phyloP scores from a whole-genome alignment of 2,888 invertebrate species.

The Acrocera orbiculus region DNA sequence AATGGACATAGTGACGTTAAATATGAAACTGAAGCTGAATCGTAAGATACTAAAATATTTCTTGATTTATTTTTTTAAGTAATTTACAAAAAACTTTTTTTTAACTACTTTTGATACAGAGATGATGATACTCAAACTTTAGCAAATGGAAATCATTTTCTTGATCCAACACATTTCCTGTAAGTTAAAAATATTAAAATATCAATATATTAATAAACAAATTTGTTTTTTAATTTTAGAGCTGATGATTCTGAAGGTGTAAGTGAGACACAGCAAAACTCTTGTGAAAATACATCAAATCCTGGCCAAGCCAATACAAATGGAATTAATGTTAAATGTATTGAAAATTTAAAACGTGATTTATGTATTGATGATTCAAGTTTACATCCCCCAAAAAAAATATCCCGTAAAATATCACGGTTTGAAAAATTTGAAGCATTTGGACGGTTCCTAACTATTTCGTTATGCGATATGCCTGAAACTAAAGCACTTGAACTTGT shows the following conservation, averaged over 20 bases:
- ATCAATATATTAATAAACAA: background rate
- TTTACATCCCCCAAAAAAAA: conserved; percentile 7
- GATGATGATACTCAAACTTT: conserved; percentile 8
- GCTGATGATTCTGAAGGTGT: conserved; percentile 8
- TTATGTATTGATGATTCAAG: conserved; percentile 5
- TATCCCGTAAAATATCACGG: conserved; percentile 9
- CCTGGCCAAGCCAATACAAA: background rate
- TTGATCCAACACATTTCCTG: too few species aligned
- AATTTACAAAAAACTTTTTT: background rate
- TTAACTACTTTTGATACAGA: background rate
- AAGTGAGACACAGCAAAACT: too few species aligned
- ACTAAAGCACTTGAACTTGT: conserved; percentile 22
- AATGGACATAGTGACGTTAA: background rate
- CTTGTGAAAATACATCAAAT: conserved; percentile 2
- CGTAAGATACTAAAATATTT: too few species aligned
- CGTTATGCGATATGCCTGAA: conserved; percentile 24
- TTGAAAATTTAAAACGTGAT: conserved; percentile 8
- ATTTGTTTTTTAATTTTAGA: conserved; percentile 4
- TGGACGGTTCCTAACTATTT: conserved; percentile 26
- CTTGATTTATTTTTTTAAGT: too few species aligned
- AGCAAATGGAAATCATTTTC: too few species aligned
- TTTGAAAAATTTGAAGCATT: conserved; percentile 23
- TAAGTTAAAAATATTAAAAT: too few species aligned
- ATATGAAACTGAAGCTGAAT: background rate
- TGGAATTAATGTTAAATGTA: conserved; percentile 6